Base-by-base conservation (phyloP, 2,888 invertebrate species). In the Augochlorella aurata region DNA sequence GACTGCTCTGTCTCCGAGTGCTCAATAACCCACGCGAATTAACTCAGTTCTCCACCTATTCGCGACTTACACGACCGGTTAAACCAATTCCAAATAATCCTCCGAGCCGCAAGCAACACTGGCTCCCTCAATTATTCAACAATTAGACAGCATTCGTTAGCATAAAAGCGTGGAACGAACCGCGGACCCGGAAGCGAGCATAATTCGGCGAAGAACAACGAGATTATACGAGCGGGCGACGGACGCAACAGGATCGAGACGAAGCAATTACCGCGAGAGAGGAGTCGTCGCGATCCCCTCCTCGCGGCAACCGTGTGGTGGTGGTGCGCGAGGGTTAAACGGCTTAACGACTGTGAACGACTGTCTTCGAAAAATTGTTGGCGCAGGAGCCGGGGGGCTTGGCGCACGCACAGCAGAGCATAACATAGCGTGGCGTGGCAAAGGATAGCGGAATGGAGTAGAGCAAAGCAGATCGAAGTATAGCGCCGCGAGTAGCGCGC, bases 331-430 rank as follows among this genome's bases (percentile, higher is more conserved):
- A 66, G 58, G 65, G 69, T 69, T 71, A 61, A 81, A 70, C 66
- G 50, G 54, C 47, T 79, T 45, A 52, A 69, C 69, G 14, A 69
- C 38, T 38, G 38, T 69, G 69, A 61, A 49, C 14, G 54, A 50
- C 38, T 50, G 74, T 74, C 80, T 79, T 74, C 14, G 72, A 81
- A 79, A 79, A 70, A 78, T 80, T 44, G 52, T 8, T 45, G 29
- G 29, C 24, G 44, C 44, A n/a, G 65, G 18, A 45, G n/a, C 18
- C 29, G 14, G 38, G 77, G 66, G 50, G 76, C 66, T 38, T 68
- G 79, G 80, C 77, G 75, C 70, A 84, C 84, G 80, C 81, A 81
- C 71, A 82, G 81, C 72, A 29, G 12, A 54, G 47, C 38, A 38
- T 38, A 38, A 4, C 7, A 5, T 38, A 38, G 38, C 38, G 38